Evolutionary conservation across 2,888 invertebrate genomes (phyloP).

Genomic region (Sinodicranocentrus sp.): DNA sequence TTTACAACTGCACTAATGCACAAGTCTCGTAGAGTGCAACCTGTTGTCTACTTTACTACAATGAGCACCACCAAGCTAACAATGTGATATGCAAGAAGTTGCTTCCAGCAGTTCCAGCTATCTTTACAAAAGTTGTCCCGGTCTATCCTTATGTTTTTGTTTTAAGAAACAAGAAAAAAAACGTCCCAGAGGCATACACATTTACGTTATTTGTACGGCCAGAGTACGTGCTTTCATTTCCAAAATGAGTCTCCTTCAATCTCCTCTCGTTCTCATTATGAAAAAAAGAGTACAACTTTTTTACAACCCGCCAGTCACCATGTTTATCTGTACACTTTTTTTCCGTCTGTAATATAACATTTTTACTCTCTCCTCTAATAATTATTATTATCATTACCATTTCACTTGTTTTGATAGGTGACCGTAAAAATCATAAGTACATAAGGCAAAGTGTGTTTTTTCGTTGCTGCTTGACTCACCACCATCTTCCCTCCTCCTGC

Average conservation of each 20-base stretch:
- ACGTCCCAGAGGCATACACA: constrained; percentile 54
- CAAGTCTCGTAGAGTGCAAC: constrained; percentile 21
- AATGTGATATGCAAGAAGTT: constrained; percentile 20
- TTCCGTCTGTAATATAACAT: constrained; percentile 30
- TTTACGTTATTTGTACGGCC: neutral
- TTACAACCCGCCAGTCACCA: constrained; percentile 38
- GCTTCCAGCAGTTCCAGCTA: constrained; percentile 58
- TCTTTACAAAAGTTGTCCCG: constrained; percentile 17
- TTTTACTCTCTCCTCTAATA: constrained; percentile 47
- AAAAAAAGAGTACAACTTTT: constrained; percentile 36
- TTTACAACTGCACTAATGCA: constrained; percentile 36
- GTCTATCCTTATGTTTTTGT: constrained; percentile 7
- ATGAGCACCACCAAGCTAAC: constrained; percentile 1
- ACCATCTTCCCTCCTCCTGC: neutral
- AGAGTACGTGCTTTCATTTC: constrained; percentile 59
- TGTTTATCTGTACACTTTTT: constrained; percentile 23
- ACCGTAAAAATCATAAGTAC: constrained; percentile 51
- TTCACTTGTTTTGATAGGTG: constrained; percentile 67
- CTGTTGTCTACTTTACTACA: constrained; percentile 45
- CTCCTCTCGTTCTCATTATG: constrained; percentile 2
- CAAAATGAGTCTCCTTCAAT: neutral
- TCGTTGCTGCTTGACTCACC: constrained; percentile 24
- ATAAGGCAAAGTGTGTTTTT: constrained; percentile 34
- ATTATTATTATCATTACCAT: constrained; percentile 64
- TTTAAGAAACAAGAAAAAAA: constrained; percentile 45